A percentile compares a stretch with the other conserved stretches of the same genome.
Evolutionary conservation across 1,140 invertebrate species (phyloP).

Genomic region (Eciton burchellii): DNA sequence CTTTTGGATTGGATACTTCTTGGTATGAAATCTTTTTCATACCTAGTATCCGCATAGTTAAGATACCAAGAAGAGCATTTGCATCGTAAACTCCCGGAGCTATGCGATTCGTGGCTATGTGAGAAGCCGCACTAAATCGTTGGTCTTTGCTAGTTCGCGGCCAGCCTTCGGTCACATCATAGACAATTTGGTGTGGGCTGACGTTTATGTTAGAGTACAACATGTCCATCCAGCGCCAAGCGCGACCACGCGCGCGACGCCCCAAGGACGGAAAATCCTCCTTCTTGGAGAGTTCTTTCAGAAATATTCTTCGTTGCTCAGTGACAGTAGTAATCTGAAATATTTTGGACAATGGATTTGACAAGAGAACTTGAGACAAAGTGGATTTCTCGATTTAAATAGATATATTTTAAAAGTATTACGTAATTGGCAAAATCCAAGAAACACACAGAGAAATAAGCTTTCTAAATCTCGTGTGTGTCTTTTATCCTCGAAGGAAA

Average conservation of each 20-base stretch:
- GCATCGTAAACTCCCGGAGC: no score
- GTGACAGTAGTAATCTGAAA: background rate
- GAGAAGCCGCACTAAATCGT: conserved; percentile 8
- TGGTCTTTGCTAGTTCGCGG: conserved; percentile 67
- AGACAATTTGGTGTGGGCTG: conserved; percentile 86
- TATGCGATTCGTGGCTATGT: background rate
- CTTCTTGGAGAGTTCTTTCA: background rate
- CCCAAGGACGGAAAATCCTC: conserved; percentile 33
- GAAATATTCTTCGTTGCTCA: background rate
- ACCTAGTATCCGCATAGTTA: no score
- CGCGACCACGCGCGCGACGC: conserved; percentile 35
- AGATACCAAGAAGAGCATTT: no score
- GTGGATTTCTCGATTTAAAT: background rate
- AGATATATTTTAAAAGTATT: background rate
- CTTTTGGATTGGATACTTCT: no score
- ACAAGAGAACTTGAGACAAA: background rate
- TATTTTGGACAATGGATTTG: background rate
- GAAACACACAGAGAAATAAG: background rate
- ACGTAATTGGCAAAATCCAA: background rate
- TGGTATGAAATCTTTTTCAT: no score
- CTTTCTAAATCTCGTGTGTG: background rate
- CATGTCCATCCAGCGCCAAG: conserved; percentile 82
- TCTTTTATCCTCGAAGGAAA: background rate
- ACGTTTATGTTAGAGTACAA: conserved; percentile 85
- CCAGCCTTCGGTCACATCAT: conserved; percentile 79